Conservation (phyloP, 2,888 invertebrate genomes). For the Sturmia bella region DNA sequence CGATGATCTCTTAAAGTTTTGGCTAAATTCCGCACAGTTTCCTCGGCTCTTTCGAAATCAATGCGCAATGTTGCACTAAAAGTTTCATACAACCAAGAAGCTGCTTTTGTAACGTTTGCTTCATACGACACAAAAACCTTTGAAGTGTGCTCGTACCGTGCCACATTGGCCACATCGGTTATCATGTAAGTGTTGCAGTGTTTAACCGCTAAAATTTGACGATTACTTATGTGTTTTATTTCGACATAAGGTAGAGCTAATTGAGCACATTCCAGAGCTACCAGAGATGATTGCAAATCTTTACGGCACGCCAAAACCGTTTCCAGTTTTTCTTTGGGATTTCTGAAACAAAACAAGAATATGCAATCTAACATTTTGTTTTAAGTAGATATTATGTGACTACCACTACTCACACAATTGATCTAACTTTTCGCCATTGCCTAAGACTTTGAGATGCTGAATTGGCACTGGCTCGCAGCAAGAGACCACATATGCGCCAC, state of each 20-base stretch:
- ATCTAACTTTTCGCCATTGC: conserved; percentile 77
- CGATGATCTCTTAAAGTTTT: conserved; percentile 78
- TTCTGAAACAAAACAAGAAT: conserved; percentile 70
- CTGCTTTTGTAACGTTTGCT: conserved; percentile 78
- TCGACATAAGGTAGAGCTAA: conserved; percentile 80
- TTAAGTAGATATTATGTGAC: background rate
- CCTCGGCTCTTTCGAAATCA: conserved; percentile 80
- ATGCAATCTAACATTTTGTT: background rate
- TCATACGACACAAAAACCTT: conserved; percentile 79
- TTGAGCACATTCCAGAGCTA: conserved; percentile 80
- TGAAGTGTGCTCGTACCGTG: conserved; percentile 79
- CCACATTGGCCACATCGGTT: conserved; percentile 80
- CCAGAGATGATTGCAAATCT: conserved; percentile 78
- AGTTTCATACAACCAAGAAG: conserved; percentile 79
- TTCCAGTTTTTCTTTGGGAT: conserved; percentile 77
- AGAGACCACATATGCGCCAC: conserved; percentile 81
- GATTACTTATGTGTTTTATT: conserved; percentile 79
- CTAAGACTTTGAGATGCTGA: conserved; percentile 77
- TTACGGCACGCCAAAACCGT: conserved; percentile 78
- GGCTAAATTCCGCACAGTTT: conserved; percentile 75
- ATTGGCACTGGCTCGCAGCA: conserved; percentile 79
- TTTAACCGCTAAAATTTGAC: conserved; percentile 79
- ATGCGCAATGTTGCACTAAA: conserved; percentile 78
- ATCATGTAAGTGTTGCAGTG: conserved; percentile 80
- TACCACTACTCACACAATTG: conserved; percentile 73